Evolutionary conservation across 2,888 invertebrate species (phyloP).

Genomic region (Stomorhina lunata): DNA sequence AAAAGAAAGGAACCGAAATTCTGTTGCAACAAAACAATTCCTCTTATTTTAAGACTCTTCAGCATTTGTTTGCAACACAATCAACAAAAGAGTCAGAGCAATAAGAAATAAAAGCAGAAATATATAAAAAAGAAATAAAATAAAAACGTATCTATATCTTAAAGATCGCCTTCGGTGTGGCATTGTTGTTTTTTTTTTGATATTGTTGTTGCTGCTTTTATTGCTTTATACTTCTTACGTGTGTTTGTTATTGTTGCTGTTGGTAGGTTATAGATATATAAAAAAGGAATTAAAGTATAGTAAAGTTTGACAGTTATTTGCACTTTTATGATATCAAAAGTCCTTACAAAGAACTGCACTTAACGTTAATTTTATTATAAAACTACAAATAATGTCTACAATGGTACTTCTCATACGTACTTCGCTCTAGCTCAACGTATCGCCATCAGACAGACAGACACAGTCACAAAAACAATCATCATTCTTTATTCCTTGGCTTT

Average conservation of each 20-base stretch:
- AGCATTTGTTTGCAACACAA: slow-evolving; percentile 41
- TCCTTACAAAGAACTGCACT: slow-evolving; percentile 65
- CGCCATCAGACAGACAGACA: too few species aligned
- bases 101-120: not conserved
- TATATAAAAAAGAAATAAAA: not conserved
- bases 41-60: slow-evolving; percentile 6
- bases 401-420: slow-evolving; percentile 7
- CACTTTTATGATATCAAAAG: slow-evolving; percentile 65
- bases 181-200: slow-evolving; percentile 37
- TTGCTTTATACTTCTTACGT: slow-evolving; percentile 31
- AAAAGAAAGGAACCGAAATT: not conserved
- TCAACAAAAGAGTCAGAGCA: slow-evolving; percentile 3
- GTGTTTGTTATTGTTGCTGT: not conserved
- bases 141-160: slow-evolving; percentile 40
- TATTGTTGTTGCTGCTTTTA: slow-evolving; percentile 19
- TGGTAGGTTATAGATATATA: slow-evolving; percentile 7
- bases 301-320: slow-evolving; percentile 66
- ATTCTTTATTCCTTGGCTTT: not conserved
- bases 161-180: slow-evolving; percentile 63
- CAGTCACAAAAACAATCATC: too few species aligned
- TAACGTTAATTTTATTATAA: slow-evolving; percentile 65
- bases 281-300: slow-evolving; percentile 62
- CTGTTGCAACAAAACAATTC: slow-evolving; percentile 16
- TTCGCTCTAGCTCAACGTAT: not conserved
- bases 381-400: slow-evolving; percentile 59